phyloP scores from a whole-genome alignment of 1,140 invertebrate species.

The Steinernema feltiae region DNA sequence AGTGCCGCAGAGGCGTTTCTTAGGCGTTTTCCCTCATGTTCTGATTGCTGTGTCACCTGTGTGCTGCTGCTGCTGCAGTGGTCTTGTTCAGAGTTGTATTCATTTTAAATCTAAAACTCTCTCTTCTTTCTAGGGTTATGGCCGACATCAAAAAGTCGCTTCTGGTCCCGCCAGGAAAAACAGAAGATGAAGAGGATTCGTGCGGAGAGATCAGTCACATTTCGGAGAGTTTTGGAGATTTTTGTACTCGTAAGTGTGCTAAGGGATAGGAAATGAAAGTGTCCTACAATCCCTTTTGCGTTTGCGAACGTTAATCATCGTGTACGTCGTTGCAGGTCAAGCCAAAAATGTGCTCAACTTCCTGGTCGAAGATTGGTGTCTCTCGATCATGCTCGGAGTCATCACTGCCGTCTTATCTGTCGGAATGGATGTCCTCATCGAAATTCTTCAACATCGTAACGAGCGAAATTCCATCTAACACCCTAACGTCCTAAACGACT shows the following conservation, averaged over 20 bases:
- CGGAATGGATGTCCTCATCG: slow-evolving; percentile 51
- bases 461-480: background rate
- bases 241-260: slow-evolving; percentile 26
- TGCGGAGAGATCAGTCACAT: slow-evolving; percentile 24
- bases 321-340: slow-evolving; percentile 48
- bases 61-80: background rate
- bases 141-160: slow-evolving; percentile 35
- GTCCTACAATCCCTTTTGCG: too few species aligned
- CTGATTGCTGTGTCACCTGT: background rate
- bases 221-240: slow-evolving; percentile 31
- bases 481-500: background rate
- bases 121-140: slow-evolving; percentile 30
- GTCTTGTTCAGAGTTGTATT: too few species aligned
- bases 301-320: too few species aligned
- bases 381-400: slow-evolving; percentile 51
- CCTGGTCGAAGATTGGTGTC: slow-evolving; percentile 55
- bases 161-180: slow-evolving; percentile 25
- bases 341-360: slow-evolving; percentile 49
- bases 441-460: slow-evolving; percentile 51
- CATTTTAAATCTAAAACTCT: too few species aligned
- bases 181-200: slow-evolving; percentile 26
- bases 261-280: slow-evolving; percentile 4
- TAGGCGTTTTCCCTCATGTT: too few species aligned
- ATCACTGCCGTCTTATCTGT: slow-evolving; percentile 56
- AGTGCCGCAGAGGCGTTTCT: too few species aligned